Evolutionary conservation across 2,888 invertebrate genomes (phyloP), one percentile per base, ranked within the genome.

Genomic region (Copidosoma aretas): DNA sequence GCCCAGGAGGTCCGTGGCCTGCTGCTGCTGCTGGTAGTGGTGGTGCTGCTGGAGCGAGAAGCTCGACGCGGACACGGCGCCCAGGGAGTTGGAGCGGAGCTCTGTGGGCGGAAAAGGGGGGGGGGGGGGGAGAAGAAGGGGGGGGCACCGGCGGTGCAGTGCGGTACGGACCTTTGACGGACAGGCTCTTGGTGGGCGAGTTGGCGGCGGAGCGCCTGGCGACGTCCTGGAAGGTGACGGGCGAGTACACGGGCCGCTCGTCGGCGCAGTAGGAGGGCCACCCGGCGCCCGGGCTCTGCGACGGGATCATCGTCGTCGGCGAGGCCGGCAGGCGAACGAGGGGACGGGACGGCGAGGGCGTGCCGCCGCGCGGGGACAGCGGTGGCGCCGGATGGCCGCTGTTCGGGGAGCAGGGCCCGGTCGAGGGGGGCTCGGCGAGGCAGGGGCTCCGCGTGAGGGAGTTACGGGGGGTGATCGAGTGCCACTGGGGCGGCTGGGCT

Each of bases 201-300:
- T 90, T 92, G 0, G 90, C 91, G 69, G 91, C 90, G 77, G 93
- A 93, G 64, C 91, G 85, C n/a, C 91, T 84, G 0, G 92, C 93
- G 0, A 93, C 92, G 80, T 93, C 93, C 79, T 93, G 91, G 77
- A 93, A 93, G 0, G 93, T 94, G 21, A 94, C 91, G 0, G 94
- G 94, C 0, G 93, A 93, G 81, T 94, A 94, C 73, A 91, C 90
- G 62, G 91, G 86, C 76, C 90, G 86, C 68, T 91, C 90, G 75
- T 91, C 91, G n/a, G 83, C 83, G 5, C 74, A 75, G 51, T 81
- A 81, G 75, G 51, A 19, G 64, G 57, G 39, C 49, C 64, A 4
- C 65, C 58, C 15, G 61, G n/a, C 22, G 58, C 39, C 8, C n/a
- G 8, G 46, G 22, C 8, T 32, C 32, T 46, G 43, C 4, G 43